Percentiles rank a stretch among this genome's conserved stretches.
phyloP scores from a whole-genome alignment of 2,888 invertebrate species.

The Octodonta nipae region DNA sequence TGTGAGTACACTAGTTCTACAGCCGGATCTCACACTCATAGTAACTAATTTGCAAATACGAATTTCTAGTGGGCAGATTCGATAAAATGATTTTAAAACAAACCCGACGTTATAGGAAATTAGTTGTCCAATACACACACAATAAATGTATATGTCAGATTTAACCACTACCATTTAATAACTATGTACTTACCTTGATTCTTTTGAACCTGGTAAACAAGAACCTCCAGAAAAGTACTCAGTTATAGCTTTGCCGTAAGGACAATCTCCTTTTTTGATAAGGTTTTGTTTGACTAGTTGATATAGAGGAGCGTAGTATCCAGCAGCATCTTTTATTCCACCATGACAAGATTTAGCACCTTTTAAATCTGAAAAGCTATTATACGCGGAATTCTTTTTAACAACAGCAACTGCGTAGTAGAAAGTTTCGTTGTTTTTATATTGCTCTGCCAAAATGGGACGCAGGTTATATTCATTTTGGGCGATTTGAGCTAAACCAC shows the following conservation, averaged over 20 bases:
- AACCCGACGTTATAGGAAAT: too few relatives aligned
- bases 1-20: too few relatives aligned
- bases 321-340: conserved; percentile 39
- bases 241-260: conserved; percentile 42
- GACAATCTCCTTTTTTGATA: conserved; percentile 43
- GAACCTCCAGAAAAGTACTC: conserved; percentile 56
- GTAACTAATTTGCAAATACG: too few relatives aligned
- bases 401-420: conserved; percentile 55
- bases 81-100: too few relatives aligned
- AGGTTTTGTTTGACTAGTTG: conserved; percentile 45
- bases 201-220: conserved; percentile 47
- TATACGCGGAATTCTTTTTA: conserved; percentile 43
- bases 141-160: not conserved
- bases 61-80: too few relatives aligned
- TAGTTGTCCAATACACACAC: too few relatives aligned
- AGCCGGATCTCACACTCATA: too few relatives aligned
- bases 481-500: conserved; percentile 41
- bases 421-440: conserved; percentile 37
- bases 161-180: not conserved
- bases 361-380: conserved; percentile 45
- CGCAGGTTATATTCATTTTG: conserved; percentile 44
- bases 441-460: conserved; percentile 53
- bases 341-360: conserved; percentile 48
- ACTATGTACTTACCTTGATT: conserved; percentile 27
- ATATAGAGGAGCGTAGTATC: conserved; percentile 42